Evolutionary conservation across 2,113 vertebrate species (phyloP).

Genomic region (Bambusicola thoracicus): DNA sequence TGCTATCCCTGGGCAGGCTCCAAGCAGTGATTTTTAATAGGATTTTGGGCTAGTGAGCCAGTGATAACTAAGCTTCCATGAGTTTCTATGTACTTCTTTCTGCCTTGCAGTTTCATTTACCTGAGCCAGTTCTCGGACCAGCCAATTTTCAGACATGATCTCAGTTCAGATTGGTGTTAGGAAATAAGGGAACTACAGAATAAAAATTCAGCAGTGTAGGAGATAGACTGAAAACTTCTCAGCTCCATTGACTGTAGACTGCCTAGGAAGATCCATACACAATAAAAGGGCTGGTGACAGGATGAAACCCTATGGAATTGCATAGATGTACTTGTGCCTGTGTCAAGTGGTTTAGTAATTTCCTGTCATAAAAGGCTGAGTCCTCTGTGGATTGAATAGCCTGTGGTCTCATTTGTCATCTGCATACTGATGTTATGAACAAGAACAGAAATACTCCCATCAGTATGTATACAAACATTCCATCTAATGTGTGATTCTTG

Average conservation of each 20-base stretch:
- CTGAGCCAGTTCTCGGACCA: background rate
- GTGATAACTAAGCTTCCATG: background rate
- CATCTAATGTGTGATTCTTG: background rate
- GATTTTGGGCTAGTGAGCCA: background rate
- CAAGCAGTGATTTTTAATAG: background rate
- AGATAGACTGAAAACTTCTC: background rate
- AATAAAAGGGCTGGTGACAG: background rate
- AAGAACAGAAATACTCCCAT: background rate
- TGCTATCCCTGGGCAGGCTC: background rate
- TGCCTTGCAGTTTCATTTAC: background rate
- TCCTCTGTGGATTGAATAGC: background rate
- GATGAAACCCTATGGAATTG: background rate
- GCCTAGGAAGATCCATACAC: background rate
- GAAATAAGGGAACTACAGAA: background rate
- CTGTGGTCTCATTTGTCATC: background rate
- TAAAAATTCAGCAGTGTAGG: background rate
- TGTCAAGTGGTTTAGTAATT: background rate
- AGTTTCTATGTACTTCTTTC: background rate
- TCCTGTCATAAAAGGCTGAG: rapidly evolving
- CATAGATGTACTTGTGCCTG: background rate
- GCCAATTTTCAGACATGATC: background rate
- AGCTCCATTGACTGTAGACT: background rate
- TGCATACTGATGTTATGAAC: background rate
- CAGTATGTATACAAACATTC: background rate
- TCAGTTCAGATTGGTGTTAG: background rate